Percentiles rank a stretch among this genome's conserved stretches.
phyloP scores from a whole-genome alignment of 2,797 vertebrate species.

The Petrocephalus sullivani region DNA sequence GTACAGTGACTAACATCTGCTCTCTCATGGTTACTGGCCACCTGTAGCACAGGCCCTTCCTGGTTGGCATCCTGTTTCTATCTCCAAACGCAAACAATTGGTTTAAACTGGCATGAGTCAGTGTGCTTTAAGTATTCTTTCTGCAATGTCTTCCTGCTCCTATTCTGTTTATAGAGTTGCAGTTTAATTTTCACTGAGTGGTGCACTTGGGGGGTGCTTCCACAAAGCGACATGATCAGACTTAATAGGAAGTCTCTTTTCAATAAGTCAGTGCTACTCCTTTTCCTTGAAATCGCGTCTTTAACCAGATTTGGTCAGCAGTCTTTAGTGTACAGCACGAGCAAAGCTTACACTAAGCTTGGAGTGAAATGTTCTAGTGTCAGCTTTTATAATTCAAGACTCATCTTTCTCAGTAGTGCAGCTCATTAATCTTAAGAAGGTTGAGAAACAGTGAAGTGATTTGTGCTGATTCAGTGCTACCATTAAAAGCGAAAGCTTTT shows the following conservation, averaged over 20 bases:
- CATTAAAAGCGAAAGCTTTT: slow-evolving; percentile 34
- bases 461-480: slow-evolving; percentile 46
- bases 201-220: not conserved
- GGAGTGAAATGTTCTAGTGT: not conserved
- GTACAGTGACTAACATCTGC: not conserved
- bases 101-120: not conserved
- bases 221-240: not conserved
- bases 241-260: not conserved
- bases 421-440: slow-evolving; percentile 31
- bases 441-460: not conserved
- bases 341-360: slow-evolving; percentile 1
- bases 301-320: not conserved
- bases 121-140: not conserved
- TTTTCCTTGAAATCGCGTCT: not conserved
- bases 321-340: not conserved
- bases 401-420: not conserved
- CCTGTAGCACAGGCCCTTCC: slow-evolving; percentile 24
- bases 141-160: not conserved
- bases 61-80: slow-evolving; percentile 50
- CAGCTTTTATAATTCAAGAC: slow-evolving; percentile 15
- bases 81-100: slow-evolving; percentile 46
- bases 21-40: not conserved
- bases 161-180: not conserved
- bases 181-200: not conserved
- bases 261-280: not conserved